Percentiles rank a stretch among this genome's conserved stretches.
These are phyloP conservation scores for Bombus terrestris DNA, from an alignment of 1,140 invertebrate species.

Conservation along the genomic window DNA sequence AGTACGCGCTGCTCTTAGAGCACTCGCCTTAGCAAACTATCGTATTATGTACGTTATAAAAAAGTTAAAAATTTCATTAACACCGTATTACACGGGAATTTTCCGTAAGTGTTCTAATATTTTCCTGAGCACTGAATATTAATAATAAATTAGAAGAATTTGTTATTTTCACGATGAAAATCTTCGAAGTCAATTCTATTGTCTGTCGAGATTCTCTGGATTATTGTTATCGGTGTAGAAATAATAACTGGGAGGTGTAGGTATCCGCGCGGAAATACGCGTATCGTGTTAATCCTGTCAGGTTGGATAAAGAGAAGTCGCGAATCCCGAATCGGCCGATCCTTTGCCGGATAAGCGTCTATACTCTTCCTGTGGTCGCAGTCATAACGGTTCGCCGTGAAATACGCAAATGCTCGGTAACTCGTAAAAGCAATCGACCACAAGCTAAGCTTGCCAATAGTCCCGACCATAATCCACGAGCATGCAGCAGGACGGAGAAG, in stretches of 20 bases:
- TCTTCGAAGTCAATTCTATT: no score
- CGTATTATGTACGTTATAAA: no score
- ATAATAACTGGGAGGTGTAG: slow-evolving; percentile 20
- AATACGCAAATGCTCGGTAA: slow-evolving; percentile 75
- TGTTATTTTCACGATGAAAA: neutral
- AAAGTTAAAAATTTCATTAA: no score
- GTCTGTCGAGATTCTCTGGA: neutral
- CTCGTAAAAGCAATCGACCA: slow-evolving; percentile 76
- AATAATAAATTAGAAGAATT: no score
- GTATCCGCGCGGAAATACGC: slow-evolving; percentile 14
- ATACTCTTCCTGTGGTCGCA: slow-evolving; percentile 52
- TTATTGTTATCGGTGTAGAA: neutral
- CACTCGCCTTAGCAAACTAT: neutral
- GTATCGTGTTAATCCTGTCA: slow-evolving; percentile 48
- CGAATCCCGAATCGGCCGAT: slow-evolving; percentile 50
- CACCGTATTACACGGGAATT: no score
- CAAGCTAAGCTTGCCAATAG: slow-evolving; percentile 74
- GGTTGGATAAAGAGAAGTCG: slow-evolving; percentile 21
- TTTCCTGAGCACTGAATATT: no score
- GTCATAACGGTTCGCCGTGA: slow-evolving; percentile 72
- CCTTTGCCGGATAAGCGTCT: slow-evolving; percentile 52
- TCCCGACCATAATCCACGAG: slow-evolving; percentile 70
- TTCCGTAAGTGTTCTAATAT: no score
- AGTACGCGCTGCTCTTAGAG: neutral
- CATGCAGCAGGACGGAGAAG: slow-evolving; percentile 38